Evolutionary conservation across 2,113 vertebrate genomes (phyloP).

Genomic region (Bucco capensis): DNA sequence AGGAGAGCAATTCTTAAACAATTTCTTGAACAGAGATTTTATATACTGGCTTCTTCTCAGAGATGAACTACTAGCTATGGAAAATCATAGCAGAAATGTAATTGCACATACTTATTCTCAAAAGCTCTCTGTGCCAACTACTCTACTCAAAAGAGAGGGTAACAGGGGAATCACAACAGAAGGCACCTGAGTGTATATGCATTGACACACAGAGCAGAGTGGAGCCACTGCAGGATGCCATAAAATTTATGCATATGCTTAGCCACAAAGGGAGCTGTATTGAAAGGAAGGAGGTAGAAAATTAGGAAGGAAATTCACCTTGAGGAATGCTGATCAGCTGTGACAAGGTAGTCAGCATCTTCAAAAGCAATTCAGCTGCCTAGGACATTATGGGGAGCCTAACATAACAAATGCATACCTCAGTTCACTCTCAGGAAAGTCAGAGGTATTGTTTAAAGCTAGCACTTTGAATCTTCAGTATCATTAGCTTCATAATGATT

Average conservation of each 20-base stretch:
- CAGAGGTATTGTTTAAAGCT: background rate
- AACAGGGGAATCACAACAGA: background rate
- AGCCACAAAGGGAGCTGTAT: background rate
- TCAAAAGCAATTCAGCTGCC: background rate
- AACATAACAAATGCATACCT: accelerated
- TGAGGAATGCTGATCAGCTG: background rate
- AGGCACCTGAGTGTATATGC: accelerated
- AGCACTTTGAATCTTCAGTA: background rate
- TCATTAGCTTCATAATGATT: background rate
- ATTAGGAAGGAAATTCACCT: background rate
- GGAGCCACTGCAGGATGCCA: background rate
- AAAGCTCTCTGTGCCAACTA: background rate
- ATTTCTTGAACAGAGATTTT: background rate
- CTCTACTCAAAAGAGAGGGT: background rate
- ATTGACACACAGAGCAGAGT: background rate
- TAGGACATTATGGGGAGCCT: background rate
- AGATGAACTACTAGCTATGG: background rate
- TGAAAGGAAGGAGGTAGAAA: background rate
- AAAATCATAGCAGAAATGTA: background rate
- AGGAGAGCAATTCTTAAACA: background rate
- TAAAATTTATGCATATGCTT: background rate
- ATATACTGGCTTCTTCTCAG: background rate
- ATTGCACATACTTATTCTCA: background rate
- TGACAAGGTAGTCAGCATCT: background rate
- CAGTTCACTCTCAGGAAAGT: background rate